These are phyloP conservation scores for Mormyrus lacerda DNA, from an alignment of 2,113 vertebrate species.

Conservation along the genomic window DNA sequence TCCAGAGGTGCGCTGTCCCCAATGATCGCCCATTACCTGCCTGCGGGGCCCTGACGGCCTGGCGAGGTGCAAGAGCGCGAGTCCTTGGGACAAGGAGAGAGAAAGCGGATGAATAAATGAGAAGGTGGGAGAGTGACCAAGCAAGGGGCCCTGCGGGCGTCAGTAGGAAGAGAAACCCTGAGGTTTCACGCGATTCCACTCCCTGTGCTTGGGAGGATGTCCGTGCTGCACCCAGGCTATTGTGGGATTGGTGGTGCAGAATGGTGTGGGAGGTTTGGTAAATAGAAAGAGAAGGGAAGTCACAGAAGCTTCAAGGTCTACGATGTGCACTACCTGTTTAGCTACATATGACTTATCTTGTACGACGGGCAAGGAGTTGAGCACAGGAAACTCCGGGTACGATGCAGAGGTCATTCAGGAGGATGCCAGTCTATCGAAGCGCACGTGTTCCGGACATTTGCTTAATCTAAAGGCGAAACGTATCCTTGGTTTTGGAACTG, in stretches of 20 bases:
- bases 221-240: background rate
- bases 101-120: background rate
- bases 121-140: background rate
- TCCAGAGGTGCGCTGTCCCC: conserved; percentile 52
- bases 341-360: background rate
- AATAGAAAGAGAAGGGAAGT: background rate
- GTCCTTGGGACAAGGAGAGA: background rate
- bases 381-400: background rate
- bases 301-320: background rate
- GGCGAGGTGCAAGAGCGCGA: background rate
- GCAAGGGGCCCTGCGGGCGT: background rate
- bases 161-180: background rate
- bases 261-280: background rate
- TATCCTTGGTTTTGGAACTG: background rate
- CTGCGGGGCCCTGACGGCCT: conserved; percentile 29
- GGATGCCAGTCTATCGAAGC: background rate
- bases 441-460: background rate
- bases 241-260: background rate
- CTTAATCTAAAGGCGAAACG: background rate
- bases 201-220: background rate
- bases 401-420: background rate
- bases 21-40: conserved; percentile 65
- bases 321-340: background rate
- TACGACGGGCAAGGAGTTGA: background rate
- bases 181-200: background rate